Evolutionary conservation across 2,113 vertebrate species (phyloP), one percentile per base, ranked within the genome.

Genomic region (Leptodactylus fuscus): DNA sequence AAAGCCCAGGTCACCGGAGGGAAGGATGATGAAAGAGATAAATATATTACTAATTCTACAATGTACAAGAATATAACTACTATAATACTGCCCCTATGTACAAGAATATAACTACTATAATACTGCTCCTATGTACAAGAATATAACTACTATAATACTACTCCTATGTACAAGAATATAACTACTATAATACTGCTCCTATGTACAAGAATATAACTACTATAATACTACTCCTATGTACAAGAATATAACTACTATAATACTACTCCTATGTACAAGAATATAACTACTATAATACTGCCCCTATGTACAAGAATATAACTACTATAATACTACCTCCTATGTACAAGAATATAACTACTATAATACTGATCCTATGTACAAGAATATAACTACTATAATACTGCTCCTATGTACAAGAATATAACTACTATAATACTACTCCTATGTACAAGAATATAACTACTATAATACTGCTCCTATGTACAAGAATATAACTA

Each of bases 351-450:
- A 29, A 62, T 29, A 62, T 62, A 62, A 27, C 58, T 62, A 29
- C 58, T 62, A 62, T 29, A 62, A 62, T 29, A 62, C 58, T 62
- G 58, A 24, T 12, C 55, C 55, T 58, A 58, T 10, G 20, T 55
- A 55, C 51, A 55, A 22, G 51, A n/a, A 55, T 55, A 55, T 55
- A 55, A 22, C 51, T 55, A n/a, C 51, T 55, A 55, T 55, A 55
- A 55, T n/a, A 55, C 51, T 55, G 51, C 51, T 8, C 51, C 51
- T 55, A 55, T n/a, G 18, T 55, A 55, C 51, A 55, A 55, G 51
- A n/a, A 55, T 55, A 55, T 55, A 55, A 55, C 51, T 55, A n/a
- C 51, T 55, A 55, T 55, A 55, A 55, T n/a, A 55, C 51, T 55
- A 22, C 51, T n/a, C n/a, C n/a, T n/a, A n/a, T n/a, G n/a, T n/a